Percentiles rank a stretch among this genome's conserved stretches.
Conservation (phyloP, 2,113 vertebrate species). For the Anolis carolinensis region DNA sequence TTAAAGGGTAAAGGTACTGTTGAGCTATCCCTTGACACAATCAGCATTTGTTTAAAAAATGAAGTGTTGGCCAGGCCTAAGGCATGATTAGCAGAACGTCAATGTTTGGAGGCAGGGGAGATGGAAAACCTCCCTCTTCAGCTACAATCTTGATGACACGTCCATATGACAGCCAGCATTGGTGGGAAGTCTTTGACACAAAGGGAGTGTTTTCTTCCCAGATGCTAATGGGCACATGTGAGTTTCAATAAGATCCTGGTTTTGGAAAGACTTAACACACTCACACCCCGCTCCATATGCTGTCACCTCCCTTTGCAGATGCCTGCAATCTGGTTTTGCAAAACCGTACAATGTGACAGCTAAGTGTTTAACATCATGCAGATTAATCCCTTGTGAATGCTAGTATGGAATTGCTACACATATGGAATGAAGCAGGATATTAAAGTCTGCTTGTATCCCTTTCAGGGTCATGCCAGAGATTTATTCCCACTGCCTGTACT, state of each 20-base stretch:
- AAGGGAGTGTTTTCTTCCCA: neutral
- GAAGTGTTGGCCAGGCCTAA: neutral
- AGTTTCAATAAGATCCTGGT: neutral
- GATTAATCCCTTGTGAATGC: neutral
- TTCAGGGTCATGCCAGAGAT: neutral
- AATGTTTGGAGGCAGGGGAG: too few species aligned
- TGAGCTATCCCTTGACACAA: too few species aligned
- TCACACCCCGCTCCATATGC: neutral
- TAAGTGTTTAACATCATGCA: neutral
- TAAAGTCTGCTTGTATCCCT: neutral
- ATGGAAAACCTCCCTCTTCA: neutral
- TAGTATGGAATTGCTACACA: neutral
- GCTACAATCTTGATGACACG: neutral
- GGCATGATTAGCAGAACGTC: too few species aligned
- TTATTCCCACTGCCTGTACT: neutral
- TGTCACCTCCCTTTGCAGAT: neutral
- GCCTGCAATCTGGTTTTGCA: neutral
- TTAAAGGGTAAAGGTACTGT: too few species aligned
- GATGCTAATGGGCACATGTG: neutral
- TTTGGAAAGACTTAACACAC: neutral
- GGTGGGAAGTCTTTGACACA: neutral
- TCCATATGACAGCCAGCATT: neutral
- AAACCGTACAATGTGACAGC: neutral
- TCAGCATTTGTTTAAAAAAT: neutral
- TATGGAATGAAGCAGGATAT: neutral